phyloP scores from a whole-genome alignment of 2,797 vertebrate genomes.

The Cyclura pinguis region DNA sequence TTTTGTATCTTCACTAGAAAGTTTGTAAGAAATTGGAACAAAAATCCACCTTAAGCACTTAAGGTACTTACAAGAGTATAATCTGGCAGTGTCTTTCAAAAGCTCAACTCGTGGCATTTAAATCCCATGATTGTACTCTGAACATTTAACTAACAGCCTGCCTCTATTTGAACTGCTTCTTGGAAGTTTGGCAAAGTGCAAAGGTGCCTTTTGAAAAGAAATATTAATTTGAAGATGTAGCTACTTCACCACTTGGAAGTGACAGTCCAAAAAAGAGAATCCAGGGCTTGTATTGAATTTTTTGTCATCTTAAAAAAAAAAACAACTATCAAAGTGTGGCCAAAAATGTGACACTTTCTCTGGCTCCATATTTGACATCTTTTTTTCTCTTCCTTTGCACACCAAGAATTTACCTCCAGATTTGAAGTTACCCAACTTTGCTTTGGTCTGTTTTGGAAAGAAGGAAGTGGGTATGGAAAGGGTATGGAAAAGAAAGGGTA shows the following conservation, averaged over 20 bases:
- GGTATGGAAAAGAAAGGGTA: not conserved
- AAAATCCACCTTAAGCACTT: not conserved
- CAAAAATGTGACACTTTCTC: not conserved
- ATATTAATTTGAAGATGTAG: constrained; percentile 48
- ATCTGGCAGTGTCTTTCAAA: not conserved
- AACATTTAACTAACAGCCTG: not conserved
- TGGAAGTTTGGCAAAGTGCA: constrained; percentile 4
- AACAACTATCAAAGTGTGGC: not conserved
- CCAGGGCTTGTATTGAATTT: not conserved
- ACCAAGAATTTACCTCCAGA: too few species aligned
- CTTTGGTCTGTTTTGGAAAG: not conserved
- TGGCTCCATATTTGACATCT: not conserved
- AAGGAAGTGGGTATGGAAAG: not conserved
- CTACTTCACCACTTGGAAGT: not conserved
- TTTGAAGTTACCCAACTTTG: not conserved
- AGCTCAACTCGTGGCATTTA: constrained; percentile 3
- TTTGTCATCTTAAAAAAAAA: not conserved
- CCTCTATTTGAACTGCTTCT: constrained; percentile 23
- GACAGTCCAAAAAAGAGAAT: not conserved
- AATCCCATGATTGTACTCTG: constrained; percentile 27
- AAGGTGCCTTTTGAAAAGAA: constrained; percentile 28
- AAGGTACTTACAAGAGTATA: not conserved
- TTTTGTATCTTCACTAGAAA: constrained; percentile 37
- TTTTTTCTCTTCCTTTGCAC: too few species aligned
- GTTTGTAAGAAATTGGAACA: not conserved